Percentiles rank a stretch among this genome's conserved stretches.
phyloP scores from a whole-genome alignment of 2,113 vertebrate genomes.

The Falco punctatus region DNA sequence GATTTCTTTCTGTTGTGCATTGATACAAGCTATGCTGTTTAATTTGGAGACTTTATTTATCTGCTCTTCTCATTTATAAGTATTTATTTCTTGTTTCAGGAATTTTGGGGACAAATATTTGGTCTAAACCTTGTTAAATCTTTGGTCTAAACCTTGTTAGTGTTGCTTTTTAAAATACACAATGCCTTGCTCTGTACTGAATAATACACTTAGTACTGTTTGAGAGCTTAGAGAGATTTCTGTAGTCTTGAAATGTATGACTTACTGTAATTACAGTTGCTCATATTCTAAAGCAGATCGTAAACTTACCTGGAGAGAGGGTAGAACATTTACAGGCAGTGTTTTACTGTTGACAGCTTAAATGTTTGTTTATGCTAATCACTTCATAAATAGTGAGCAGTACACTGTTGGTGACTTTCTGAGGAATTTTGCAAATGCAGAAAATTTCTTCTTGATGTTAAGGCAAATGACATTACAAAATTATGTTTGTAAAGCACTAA shows the following conservation, averaged over 20 bases:
- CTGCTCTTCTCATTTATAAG: background rate
- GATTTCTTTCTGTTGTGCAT: background rate
- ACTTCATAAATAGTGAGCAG: constrained; percentile 39
- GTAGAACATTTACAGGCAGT: constrained; percentile 26
- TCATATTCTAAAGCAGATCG: background rate
- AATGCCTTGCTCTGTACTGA: background rate
- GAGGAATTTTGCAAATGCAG: background rate
- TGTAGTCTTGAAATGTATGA: constrained; percentile 2
- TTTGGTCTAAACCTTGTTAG: background rate
- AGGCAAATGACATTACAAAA: background rate
- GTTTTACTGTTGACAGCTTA: constrained; percentile 51
- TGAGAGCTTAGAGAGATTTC: constrained; percentile 6
- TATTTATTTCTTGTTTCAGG: background rate
- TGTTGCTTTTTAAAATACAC: background rate
- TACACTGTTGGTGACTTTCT: background rate
- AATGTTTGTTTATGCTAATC: constrained; percentile 55
- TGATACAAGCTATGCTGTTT: background rate
- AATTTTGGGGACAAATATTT: background rate
- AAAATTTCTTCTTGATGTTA: background rate
- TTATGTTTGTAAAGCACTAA: background rate
- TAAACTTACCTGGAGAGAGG: constrained; percentile 57
- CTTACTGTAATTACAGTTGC: constrained; percentile 50
- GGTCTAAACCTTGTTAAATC: background rate
- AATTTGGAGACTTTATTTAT: background rate
- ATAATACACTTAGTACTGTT: background rate